These are phyloP conservation scores for Mystacornis crossleyi DNA, from an alignment of 2,113 vertebrate genomes.

Conservation along the genomic window DNA sequence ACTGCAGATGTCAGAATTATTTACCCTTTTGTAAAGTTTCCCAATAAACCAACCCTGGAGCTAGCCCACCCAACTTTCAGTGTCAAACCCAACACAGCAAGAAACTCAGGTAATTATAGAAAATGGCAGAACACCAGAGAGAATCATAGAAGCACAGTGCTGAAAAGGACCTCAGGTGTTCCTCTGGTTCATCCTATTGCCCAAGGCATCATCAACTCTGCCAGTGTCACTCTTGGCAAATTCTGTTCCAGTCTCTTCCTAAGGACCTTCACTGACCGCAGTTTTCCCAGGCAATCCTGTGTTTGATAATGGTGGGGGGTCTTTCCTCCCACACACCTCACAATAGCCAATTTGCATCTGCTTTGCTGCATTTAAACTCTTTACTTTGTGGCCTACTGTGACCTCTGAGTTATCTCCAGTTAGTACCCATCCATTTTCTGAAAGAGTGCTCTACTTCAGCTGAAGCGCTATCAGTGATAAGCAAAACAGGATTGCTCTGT, in stretches of 20 bases:
- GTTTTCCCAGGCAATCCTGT: not conserved
- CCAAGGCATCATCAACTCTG: not conserved
- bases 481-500: not conserved
- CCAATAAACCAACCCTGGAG: fast-evolving
- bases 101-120: not conserved
- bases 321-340: not conserved
- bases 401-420: not conserved
- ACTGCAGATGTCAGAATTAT: not conserved
- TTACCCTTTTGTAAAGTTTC: not conserved
- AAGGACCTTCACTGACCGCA: not conserved
- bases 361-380: not conserved
- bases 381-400: not conserved
- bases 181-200: not conserved
- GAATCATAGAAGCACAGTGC: fast-evolving
- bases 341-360: not conserved
- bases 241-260: not conserved
- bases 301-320: not conserved
- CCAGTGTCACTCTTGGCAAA: not conserved
- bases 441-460: not conserved
- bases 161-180: not conserved
- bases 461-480: not conserved
- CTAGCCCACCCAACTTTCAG: not conserved
- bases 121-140: not conserved
- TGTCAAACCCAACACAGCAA: not conserved
- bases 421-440: not conserved